Base-by-base conservation (phyloP, 2,888 invertebrate genomes). In the Sphaerophoria rueppellii region DNA sequence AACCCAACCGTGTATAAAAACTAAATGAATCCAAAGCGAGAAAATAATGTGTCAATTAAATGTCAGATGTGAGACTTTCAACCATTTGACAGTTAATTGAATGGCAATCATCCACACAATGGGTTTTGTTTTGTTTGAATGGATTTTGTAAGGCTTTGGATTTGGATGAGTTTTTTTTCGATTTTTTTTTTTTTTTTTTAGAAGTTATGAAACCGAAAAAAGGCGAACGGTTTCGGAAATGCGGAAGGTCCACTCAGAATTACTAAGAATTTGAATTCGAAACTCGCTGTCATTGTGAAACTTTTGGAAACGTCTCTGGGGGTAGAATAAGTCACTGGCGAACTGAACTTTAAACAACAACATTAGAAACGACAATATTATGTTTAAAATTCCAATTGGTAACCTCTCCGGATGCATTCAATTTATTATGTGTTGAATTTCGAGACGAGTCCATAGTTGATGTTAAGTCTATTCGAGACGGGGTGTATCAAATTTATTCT, bases 41-140 rank as follows among this genome's bases (percentile, higher is more conserved):
- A 65, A 71, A 48, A 50, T 79, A 79, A 83, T 83, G 79, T 83
- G 74, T 71, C 79, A 79, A 79, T 79, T 79, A 60, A 71, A 55
- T 65, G 74, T 78, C 78, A 74, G 70, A 58, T 69, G 61, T 37
- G 48, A 12, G 58, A 11, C 24, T 65, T 40, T 46, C 70, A 74
- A 57, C 54, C 71, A 58, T 83, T 75, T 78, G 73, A 74, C 78
- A 78, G 70, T 40, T 70, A 63, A 78, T 58, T 63, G 58, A 82
- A 82, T 14, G 48, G 63, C 48, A 63, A 63, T 65, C 35, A 50
- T 50, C 50, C 65, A 35, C 34, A 48, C 46, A 63, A 63, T 63
- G 63, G 14, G 7, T 11, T 63, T 48, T 43, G 43, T 43, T 48
- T 7, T 12, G 35, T 16, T 60, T 0, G 24, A 24, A 24, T 24